Base-by-base conservation (phyloP, 2,113 vertebrate species). In the Paracanthobrama guichenoti region DNA sequence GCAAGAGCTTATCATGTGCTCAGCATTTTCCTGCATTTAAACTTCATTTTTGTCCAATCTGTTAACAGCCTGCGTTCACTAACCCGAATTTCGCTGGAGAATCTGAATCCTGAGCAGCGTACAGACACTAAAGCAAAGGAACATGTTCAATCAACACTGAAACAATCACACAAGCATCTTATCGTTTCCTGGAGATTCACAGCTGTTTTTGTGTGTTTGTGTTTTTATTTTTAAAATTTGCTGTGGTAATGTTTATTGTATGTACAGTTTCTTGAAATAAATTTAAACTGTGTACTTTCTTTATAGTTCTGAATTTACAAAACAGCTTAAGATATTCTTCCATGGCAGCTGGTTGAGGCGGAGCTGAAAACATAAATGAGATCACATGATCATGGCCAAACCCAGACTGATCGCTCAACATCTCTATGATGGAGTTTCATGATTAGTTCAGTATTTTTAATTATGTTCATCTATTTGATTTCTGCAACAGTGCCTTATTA, bases 31-130 rank as follows among this genome's bases (percentile, higher is more conserved):
- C 62, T 18, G 26, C 2, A 64, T 28, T 14, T 66, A 10, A 11
- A n/a, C 16, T 50, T 22, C 1, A 69, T n/a, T 14, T 16, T 28
- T 20, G 39, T 66, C 7, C 26, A 31, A 18, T 31, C 12, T 20
- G 20, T 64, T 55, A 22, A 20, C 92, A 95, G 94, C 92, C 93
- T 8, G 81, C 89, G 6, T 95, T 95, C 83, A 74, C 0, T 86
- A 95, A 95, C 87, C 94, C 94, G 2, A 95, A 95, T 90, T 95
- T 94, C 5, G 3, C 3, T 2, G 84, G 85, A 85, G 92, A 92
- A 75, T 93, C 90, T 0, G 89, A 93, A 13, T 86, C 87, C 42
- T 94, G 79, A 84, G 4, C 6, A 1, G 59, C 12, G 74, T 85
- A 83, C 84, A 87, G 78, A 76, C 22, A 48, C 31, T 35, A 3